A percentile compares a stretch with the other conserved stretches of the same genome.
Conservation (phyloP, 2,113 vertebrate genomes). For the Indicator maculatus region DNA sequence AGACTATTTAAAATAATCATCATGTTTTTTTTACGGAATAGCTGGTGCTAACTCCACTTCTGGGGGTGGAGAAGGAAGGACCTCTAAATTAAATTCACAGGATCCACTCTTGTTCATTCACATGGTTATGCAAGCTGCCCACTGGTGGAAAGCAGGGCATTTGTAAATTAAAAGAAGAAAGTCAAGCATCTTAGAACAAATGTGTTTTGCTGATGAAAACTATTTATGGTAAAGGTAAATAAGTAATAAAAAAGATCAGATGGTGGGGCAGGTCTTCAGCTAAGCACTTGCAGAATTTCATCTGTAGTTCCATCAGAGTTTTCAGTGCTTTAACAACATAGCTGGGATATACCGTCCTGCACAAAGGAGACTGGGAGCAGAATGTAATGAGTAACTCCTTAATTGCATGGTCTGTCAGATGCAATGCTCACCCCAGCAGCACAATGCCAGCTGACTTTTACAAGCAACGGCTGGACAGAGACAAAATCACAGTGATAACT, state of each 20-base stretch:
- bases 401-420: neutral
- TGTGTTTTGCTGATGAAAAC: neutral
- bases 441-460: conserved; percentile 4
- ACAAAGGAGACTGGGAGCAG: neutral
- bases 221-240: neutral
- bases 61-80: neutral
- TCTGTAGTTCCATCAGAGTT: neutral
- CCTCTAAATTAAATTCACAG: neutral
- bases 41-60: neutral
- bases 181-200: neutral
- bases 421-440: neutral
- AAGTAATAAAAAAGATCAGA: neutral
- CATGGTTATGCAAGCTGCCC: neutral
- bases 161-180: neutral
- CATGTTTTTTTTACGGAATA: neutral
- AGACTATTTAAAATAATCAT: neutral
- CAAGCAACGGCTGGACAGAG: neutral
- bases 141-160: neutral
- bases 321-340: neutral
- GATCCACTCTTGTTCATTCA: neutral
- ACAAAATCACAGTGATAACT: neutral
- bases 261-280: neutral
- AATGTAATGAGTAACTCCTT: neutral
- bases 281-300: neutral
- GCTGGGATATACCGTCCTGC: neutral